Base-by-base conservation (phyloP, 2,888 invertebrate genomes). In the Rhingia rostrata region DNA sequence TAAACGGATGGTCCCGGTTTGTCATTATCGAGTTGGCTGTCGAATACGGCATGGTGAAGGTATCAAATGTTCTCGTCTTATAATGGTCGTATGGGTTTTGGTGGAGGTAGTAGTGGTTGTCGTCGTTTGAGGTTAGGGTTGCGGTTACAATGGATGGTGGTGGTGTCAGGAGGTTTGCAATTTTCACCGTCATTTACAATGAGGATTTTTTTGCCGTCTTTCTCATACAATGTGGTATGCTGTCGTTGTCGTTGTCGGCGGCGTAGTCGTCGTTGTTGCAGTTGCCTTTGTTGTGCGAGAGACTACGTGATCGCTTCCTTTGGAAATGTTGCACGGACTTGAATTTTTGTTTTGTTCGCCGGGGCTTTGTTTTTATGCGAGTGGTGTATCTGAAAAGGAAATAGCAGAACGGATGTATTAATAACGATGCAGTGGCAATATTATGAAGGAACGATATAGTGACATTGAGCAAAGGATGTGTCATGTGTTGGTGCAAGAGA, bases 1-100 rank as follows among this genome's bases (percentile, higher is more conserved):
- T 91, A 79, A 88, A 91, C 14, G 90, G 90, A 89, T 91, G 91
- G 87, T 89, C 90, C 72, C 90, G 90, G 86, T 90, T 88, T 88
- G 90, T 90, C 88, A 89, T 88, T 86, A 88, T 88, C 86, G 89
- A 88, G 30, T 87, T 87, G 33, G 86, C 74, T 22, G 86, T 84
- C 6, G 85, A 61, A 56, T 67, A 84, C 35, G 88, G 88, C 87
- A 87, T 88, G 79, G 86, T 88, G 83, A 88, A 88, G 87, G 79
- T 90, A 35, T 88, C 88, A 43, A 88, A 84, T 67, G 87, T 88
- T 49, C 87, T 88, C 69, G 88, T 87, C 58, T 86, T 87, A 75
- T 89, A 90, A 63, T 79, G 67, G 70, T 83, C 78, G 66, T 84
- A 66, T 12, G 67, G 80, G 58, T 35, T 73, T n/a, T 53, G 43